A percentile compares a stretch with the other conserved stretches of the same genome.
phyloP scores from a whole-genome alignment of 2,797 vertebrate genomes.

The Sebastes kiyomatsui region DNA sequence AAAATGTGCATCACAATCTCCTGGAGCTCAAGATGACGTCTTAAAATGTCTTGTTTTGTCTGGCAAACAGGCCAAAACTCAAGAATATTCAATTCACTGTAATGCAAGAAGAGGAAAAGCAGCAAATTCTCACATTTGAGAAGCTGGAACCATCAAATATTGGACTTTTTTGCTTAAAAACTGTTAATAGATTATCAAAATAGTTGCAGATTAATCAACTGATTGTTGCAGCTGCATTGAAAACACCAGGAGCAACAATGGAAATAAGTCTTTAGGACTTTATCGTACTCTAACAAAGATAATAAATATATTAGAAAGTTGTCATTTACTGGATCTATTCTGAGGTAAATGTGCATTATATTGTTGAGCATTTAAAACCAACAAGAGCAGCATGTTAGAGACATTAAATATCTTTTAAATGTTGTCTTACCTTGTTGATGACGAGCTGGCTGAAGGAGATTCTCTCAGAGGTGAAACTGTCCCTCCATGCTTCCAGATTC shows the following conservation, averaged over 20 bases:
- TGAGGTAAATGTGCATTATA: neutral
- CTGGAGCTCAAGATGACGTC: neutral
- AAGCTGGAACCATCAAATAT: neutral
- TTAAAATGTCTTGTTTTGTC: neutral
- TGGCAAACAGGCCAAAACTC: neutral
- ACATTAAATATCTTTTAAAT: neutral
- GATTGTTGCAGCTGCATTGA: neutral
- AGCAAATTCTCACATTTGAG: neutral
- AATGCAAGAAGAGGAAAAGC: neutral
- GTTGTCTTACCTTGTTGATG: constrained; percentile 66
- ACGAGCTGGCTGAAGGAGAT: constrained; percentile 22
- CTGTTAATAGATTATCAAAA: neutral
- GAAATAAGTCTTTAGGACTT: neutral
- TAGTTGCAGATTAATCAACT: neutral
- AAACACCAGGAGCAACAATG: neutral
- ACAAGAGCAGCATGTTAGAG: neutral
- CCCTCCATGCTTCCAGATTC: constrained; percentile 51
- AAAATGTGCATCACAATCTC: neutral
- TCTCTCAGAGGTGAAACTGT: constrained; percentile 54
- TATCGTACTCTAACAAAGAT: neutral
- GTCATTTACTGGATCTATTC: neutral
- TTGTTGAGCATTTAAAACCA: neutral
- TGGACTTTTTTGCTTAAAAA: neutral
- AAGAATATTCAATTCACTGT: neutral
- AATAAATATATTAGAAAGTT: neutral